These are phyloP conservation scores for Latrodectus elegans DNA, from an alignment of 2,888 invertebrate species.

Conservation along the genomic window DNA sequence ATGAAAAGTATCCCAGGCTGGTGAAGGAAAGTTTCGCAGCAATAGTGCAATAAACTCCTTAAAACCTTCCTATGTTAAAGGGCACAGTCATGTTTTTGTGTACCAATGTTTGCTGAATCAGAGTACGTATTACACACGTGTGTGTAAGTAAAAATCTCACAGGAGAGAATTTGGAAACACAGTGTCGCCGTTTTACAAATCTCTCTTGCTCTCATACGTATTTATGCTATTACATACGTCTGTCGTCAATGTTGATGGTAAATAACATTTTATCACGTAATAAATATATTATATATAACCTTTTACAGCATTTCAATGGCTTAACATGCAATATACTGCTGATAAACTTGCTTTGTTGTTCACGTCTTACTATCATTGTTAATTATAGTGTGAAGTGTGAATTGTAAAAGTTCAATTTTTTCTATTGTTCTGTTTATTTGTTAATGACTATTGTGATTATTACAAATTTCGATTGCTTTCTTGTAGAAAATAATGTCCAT, in stretches of 20 bases:
- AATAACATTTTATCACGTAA: slow-evolving; percentile 68
- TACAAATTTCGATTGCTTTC: slow-evolving; percentile 59
- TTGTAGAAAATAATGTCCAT: slow-evolving; percentile 66
- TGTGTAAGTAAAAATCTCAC: slow-evolving; percentile 57
- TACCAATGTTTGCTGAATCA: slow-evolving; percentile 45
- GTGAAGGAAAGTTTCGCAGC: slow-evolving; percentile 24
- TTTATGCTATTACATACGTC: slow-evolving; percentile 70
- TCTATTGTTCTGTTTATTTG: slow-evolving; percentile 66
- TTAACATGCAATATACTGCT: slow-evolving; percentile 68
- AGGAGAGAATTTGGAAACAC: slow-evolving; percentile 57
- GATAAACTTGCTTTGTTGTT: slow-evolving; percentile 58
- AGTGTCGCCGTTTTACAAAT: slow-evolving; percentile 48
- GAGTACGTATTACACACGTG: slow-evolving; percentile 50
- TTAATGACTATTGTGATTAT: slow-evolving; percentile 47
- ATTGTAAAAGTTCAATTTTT: slow-evolving; percentile 62
- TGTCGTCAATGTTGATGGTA: slow-evolving; percentile 68
- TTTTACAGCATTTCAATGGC: slow-evolving; percentile 68
- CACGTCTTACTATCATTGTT: slow-evolving; percentile 65
- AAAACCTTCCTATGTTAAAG: slow-evolving; percentile 47
- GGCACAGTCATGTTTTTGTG: slow-evolving; percentile 63
- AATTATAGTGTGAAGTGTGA: slow-evolving; percentile 63
- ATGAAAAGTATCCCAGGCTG: not conserved
- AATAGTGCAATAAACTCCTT: slow-evolving; percentile 30
- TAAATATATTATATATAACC: slow-evolving; percentile 67
- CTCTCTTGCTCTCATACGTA: slow-evolving; percentile 68